Evolutionary conservation across 2,888 invertebrate species (phyloP).

Genomic region (Teleogryllus oceanicus): DNA sequence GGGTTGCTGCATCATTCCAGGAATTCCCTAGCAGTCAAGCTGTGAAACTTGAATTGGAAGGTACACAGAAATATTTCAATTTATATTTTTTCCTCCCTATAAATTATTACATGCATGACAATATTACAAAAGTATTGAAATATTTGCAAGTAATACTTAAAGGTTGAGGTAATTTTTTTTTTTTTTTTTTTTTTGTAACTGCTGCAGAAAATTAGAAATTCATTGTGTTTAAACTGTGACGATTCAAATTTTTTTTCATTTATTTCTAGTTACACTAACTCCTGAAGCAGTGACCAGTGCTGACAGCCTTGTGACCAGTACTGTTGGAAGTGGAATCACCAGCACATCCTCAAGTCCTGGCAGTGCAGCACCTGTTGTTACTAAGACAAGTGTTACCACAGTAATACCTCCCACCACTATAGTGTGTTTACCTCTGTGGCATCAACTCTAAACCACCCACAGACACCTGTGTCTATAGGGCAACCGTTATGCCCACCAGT

Average conservation of each 20-base stretch:
- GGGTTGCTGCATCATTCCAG: conserved; percentile 41
- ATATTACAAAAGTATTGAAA: no score
- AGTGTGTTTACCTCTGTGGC: conserved; percentile 50
- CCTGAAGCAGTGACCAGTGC: conserved; percentile 56
- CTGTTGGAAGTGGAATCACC: conserved; percentile 46
- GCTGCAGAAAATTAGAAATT: neutral
- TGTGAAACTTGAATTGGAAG: conserved; percentile 55
- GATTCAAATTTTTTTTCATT: conserved; percentile 12
- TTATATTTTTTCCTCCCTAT: no score
- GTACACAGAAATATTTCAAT: conserved; percentile 34
- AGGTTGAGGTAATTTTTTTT: no score
- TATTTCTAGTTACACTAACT: conserved; percentile 54
- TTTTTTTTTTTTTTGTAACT: no score
- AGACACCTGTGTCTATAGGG: conserved; percentile 44
- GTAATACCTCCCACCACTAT: conserved; percentile 55
- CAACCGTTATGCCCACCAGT: conserved; percentile 49
- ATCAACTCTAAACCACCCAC: conserved; percentile 38
- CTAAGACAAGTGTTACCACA: conserved; percentile 46
- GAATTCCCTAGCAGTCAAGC: conserved; percentile 48
- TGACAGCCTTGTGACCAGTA: conserved; percentile 54
- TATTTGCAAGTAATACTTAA: no score
- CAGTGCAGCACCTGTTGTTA: conserved; percentile 44
- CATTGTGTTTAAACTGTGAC: neutral
- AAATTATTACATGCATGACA: no score
- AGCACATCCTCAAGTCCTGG: conserved; percentile 37